These are phyloP conservation scores for Eilema griseolum DNA, from an alignment of 2,888 invertebrate species.

Conservation along the genomic window DNA sequence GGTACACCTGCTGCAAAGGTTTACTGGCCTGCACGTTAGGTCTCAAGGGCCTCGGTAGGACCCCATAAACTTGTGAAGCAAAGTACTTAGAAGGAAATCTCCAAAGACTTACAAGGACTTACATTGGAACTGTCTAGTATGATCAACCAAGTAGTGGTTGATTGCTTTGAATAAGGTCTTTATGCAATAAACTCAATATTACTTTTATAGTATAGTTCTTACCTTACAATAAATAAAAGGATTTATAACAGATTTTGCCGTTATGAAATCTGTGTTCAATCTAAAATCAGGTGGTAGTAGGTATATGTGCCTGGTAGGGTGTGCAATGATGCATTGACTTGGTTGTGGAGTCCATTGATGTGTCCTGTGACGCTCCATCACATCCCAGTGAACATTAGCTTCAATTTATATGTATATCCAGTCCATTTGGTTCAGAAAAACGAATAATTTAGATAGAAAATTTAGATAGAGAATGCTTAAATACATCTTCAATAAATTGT, in stretches of 20 bases:
- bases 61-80: no score
- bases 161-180: no score
- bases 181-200: no score
- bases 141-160: no score
- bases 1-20: no score
- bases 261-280: conserved; percentile 25
- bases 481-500: neutral
- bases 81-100: no score
- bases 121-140: no score
- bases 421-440: conserved; percentile 35
- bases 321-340: conserved; percentile 72
- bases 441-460: neutral
- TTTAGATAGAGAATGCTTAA: neutral
- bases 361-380: conserved; percentile 68
- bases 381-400: conserved; percentile 67
- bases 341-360: conserved; percentile 63
- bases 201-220: no score
- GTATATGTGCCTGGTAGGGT: conserved; percentile 53
- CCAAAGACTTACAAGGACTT: no score
- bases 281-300: conserved; percentile 32
- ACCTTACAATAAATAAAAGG: no score
- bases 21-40: no score
- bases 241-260: neutral
- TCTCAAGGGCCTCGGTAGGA: no score
- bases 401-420: conserved; percentile 50